Evolutionary conservation across 2,113 vertebrate genomes (phyloP), one percentile per base, ranked within the genome.

Genomic region (Chascanopsetta lugubris): DNA sequence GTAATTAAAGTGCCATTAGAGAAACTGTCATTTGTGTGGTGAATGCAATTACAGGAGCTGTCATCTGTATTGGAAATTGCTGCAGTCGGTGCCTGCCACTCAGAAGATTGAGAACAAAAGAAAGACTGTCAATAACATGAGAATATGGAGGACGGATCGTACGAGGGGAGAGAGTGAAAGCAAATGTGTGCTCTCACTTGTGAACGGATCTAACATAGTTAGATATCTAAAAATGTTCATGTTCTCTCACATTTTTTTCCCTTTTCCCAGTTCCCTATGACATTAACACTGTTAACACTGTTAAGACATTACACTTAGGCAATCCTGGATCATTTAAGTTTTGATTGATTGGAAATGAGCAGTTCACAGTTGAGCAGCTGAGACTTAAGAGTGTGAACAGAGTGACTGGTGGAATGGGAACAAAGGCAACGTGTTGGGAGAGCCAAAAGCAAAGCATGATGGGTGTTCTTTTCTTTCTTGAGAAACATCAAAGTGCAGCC

Each of bases 21-120:
- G 77, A 70, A 69, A 55, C 72, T 75, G 87, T 81, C 83, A 82
- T 65, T 43, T 51, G 49, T 61, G 72, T 53, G 54, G 43, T 66
- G 73, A 74, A 76, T 18, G 77, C 72, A 76, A 75, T 89, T 83
- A 86, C 77, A 82, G 73, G 72, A 77, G 76, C 88, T 82, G 88
- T 85, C 84, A 75, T 46, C 61, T 50, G 48, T 42, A 61, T 29
- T 60, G 36, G 46, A 43, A 60, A 66, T 61, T 32, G 50, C 58
- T 6, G 54, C 62, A 62, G 55, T 55, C 43, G 42, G 45, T 17
- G 36, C 21, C 62, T 63, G 47, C 60, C 42, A 43, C 43, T 51
- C 53, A 76, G 73, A 38, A 67, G 42, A 77, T 58, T 76, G 80
- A 83, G 76, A 75, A 75, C 25, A 55, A 71, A 79, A 72, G 55